These are phyloP conservation scores for Rhynchotus rufescens DNA, from an alignment of 2,797 vertebrate species.

Conservation along the genomic window DNA sequence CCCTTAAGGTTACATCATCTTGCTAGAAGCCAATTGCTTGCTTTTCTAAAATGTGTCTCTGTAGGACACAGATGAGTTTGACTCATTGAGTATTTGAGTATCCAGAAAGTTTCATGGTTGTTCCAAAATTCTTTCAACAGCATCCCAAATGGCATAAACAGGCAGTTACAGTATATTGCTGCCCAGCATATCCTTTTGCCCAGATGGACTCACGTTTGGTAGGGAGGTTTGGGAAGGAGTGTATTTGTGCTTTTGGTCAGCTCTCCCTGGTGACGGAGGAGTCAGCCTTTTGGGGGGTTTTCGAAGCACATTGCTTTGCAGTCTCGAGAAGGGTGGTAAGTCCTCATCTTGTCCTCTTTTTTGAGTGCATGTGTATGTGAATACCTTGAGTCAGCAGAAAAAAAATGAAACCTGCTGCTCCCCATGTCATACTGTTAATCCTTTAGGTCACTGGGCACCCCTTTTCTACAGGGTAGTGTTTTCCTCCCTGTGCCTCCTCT, in stretches of 20 bases:
- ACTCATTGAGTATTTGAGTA: constrained; percentile 63
- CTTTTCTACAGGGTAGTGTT: not conserved
- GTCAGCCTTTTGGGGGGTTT: not conserved
- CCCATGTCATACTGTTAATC: not conserved
- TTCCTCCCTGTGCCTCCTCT: rapidly evolving
- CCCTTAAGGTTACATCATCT: constrained; percentile 71
- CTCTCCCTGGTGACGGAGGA: not conserved
- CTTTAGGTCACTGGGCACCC: not conserved
- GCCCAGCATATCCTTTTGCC: constrained; percentile 30
- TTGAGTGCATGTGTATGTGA: not conserved
- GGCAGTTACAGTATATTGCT: constrained; percentile 53
- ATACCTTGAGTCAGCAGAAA: rapidly evolving
- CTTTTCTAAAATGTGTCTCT: constrained; percentile 65
- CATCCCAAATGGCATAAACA: constrained; percentile 67
- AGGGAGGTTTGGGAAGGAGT: not conserved
- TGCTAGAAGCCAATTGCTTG: constrained; percentile 68
- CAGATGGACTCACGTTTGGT: not conserved
- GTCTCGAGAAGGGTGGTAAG: not conserved
- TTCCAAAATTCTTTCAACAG: constrained; percentile 74
- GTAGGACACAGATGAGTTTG: constrained; percentile 69
- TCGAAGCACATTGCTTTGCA: not conserved
- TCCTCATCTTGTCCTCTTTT: not conserved
- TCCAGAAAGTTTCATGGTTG: constrained; percentile 55
- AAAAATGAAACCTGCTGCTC: not conserved
- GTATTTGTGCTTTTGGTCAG: constrained; percentile 39